These are phyloP conservation scores for Hirtodrosophila confusa DNA, from an alignment of 2,888 invertebrate species.

Conservation along the genomic window DNA sequence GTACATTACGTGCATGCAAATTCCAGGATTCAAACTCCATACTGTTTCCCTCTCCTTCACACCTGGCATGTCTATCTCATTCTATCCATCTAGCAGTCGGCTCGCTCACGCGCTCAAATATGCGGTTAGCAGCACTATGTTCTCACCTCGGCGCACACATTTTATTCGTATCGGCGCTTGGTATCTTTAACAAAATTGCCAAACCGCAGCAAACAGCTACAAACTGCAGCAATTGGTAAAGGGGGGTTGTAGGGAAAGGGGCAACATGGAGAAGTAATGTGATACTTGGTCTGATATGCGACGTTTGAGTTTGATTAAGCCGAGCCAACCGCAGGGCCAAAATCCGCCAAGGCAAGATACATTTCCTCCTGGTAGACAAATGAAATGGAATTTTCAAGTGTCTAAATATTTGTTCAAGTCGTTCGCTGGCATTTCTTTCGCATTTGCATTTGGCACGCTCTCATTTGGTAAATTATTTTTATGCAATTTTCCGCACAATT, in stretches of 20 bases:
- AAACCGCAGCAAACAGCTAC: constrained; percentile 66
- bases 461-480: constrained; percentile 67
- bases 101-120: constrained; percentile 34
- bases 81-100: background rate
- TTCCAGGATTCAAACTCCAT: background rate
- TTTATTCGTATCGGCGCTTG: constrained; percentile 58
- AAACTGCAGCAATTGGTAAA: constrained; percentile 4
- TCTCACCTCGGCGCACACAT: constrained; percentile 62
- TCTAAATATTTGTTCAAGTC: constrained; percentile 59
- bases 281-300: constrained; percentile 45
- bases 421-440: constrained; percentile 1
- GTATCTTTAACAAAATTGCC: constrained; percentile 76
- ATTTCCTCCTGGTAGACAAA: background rate
- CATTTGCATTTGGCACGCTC: constrained; percentile 49
- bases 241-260: background rate
- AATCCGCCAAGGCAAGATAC: constrained; percentile 15
- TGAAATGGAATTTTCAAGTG: constrained; percentile 52
- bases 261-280: constrained; percentile 41
- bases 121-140: constrained; percentile 72
- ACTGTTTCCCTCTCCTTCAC: background rate
- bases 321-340: constrained; percentile 56
- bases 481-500: constrained; percentile 74
- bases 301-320: constrained; percentile 62
- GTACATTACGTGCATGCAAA: constrained; percentile 6
- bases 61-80: background rate